Evolutionary conservation across 1,140 invertebrate species (phyloP).

Genomic region (Homarus americanus): DNA sequence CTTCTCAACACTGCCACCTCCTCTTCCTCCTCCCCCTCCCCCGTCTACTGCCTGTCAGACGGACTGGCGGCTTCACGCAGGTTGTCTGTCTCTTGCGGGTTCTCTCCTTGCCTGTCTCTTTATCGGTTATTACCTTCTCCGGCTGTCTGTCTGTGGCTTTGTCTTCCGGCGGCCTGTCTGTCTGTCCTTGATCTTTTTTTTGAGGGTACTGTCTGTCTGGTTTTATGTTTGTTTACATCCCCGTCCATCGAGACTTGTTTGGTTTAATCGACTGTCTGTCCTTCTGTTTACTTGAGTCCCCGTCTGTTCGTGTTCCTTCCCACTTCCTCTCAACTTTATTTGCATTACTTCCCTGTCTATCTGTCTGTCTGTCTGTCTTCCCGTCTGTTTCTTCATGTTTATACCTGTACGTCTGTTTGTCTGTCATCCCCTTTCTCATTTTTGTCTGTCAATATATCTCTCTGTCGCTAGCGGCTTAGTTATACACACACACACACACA

Average conservation of each 20-base stretch:
- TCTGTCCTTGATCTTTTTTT: background rate
- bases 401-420: too few relatives aligned
- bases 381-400: too few relatives aligned
- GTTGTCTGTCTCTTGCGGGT: background rate
- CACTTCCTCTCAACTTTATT: too few relatives aligned
- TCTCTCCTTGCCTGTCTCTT: slow-evolving; percentile 14
- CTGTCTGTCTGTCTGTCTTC: too few relatives aligned
- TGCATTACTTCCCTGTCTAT: background rate
- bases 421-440: background rate
- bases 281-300: background rate
- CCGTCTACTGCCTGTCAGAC: background rate
- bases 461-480: too few relatives aligned
- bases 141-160: slow-evolving; percentile 3
- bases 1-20: background rate
- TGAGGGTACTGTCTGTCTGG: background rate
- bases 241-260: background rate
- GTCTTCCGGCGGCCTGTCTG: background rate
- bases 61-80: background rate
- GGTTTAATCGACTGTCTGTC: slow-evolving; percentile 10
- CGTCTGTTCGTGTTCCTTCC: background rate
- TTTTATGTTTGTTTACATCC: background rate
- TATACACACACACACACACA: too few relatives aligned
- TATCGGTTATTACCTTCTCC: background rate
- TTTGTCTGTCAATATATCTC: too few relatives aligned
- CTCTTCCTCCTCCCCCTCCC: background rate